Evolutionary conservation across 2,797 vertebrate genomes (phyloP).

Genomic region (Gymnothorax reevesii): DNA sequence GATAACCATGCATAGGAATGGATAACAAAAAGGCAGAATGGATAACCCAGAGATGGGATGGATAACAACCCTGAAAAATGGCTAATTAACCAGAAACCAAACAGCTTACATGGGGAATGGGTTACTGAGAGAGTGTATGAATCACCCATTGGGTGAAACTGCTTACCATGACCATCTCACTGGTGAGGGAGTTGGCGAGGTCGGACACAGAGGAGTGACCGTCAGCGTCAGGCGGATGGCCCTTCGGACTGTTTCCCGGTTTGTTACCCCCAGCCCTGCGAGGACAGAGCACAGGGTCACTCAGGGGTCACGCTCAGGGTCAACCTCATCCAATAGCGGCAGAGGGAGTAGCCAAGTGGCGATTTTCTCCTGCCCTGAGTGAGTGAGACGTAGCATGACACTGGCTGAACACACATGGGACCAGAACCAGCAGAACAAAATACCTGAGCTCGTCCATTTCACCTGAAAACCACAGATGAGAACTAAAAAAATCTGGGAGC

Average conservation of each 20-base stretch:
- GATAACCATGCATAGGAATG: too few relatives aligned
- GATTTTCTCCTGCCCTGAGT: background rate
- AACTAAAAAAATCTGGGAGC: background rate
- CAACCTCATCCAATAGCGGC: slow-evolving; percentile 43
- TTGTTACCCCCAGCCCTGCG: slow-evolving; percentile 85
- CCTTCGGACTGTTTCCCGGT: slow-evolving; percentile 84
- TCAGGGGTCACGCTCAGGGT: slow-evolving; percentile 26
- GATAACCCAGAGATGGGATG: too few relatives aligned
- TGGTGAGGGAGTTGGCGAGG: slow-evolving; percentile 96
- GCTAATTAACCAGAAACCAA: background rate
- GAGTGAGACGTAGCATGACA: background rate
- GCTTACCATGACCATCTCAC: slow-evolving; percentile 98
- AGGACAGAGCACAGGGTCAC: slow-evolving; percentile 47
- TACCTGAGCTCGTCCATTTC: background rate
- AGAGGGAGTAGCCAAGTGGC: slow-evolving; percentile 32
- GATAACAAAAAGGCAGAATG: too few relatives aligned
- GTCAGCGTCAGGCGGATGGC: slow-evolving; percentile 84
- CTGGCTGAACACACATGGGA: background rate
- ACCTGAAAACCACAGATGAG: background rate
- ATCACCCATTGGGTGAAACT: background rate
- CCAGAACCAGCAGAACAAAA: background rate
- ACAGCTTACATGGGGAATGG: background rate
- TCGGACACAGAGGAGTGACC: slow-evolving; percentile 92
- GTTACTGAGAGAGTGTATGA: slow-evolving; percentile 21
- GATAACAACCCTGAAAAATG: too few relatives aligned